Base-by-base conservation (phyloP, 2,888 invertebrate genomes). In the Drosophila subquinaria region DNA sequence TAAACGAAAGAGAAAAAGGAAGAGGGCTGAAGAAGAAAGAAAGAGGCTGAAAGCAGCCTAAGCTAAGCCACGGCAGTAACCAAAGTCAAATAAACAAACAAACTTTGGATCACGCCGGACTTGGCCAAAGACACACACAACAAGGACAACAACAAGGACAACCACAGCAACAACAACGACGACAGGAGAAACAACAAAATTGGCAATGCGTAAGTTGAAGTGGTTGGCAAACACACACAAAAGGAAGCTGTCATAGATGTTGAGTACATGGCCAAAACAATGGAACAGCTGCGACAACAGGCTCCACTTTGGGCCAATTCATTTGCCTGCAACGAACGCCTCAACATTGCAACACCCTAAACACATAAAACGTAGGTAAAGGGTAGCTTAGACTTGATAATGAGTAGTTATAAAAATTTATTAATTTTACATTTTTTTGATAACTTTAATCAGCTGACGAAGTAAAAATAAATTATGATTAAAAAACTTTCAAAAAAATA, bases 61-160 rank as follows among this genome's bases (percentile, higher is more conserved):
- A 48, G 15, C 23, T 55, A 55, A 64, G 57, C 53, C 30, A 48
- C 30, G 13, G 3, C 33, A 63, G 62, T 51, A 64, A 63, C 64
- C 67, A 60, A 71, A 71, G 74, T 59, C 76, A 72, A 68, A 76
- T 68, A 76, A 55, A 72, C 68, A 76, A 72, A 66, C 65, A 75
- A 75, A 53, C 62, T 75, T 40, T 45, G 59, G 20, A 50, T 50
- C 55, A 40, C 52, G 38, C 53, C 53, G 55, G 55, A 35, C 64
- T 47, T 69, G 57, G 59, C 65, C 43, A 67, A 67, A 51, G 67
- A 47, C 36, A 74, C 61, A n/a, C n/a, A 63, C 60, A 69, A 38
- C 27, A 56, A 9, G 23, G 53, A 60, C 60, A 69, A 35, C 27
- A 48, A 8, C 30, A 61, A 1, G 48, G 50, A 15, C 52, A 61